phyloP scores from a whole-genome alignment of 2,113 vertebrate genomes.

The Malurus elegans region DNA sequence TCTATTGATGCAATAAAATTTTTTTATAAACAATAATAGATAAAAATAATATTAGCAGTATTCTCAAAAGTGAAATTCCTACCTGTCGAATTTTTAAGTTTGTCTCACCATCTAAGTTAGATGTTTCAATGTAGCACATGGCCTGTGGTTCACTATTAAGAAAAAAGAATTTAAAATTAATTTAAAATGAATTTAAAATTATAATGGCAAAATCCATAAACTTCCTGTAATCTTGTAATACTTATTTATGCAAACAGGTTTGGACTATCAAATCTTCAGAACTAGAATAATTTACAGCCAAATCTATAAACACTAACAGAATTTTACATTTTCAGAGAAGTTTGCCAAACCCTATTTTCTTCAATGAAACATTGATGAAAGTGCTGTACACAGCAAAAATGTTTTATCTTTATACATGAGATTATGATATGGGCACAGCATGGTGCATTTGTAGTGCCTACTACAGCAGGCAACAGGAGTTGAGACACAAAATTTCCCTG shows the following conservation, averaged over 20 bases:
- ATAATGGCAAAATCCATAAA: not conserved
- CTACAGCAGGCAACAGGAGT: not conserved
- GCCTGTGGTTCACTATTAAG: conserved; percentile 92
- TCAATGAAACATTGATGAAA: not conserved
- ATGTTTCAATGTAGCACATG: conserved; percentile 99
- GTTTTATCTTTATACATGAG: not conserved
- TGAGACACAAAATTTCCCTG: not conserved
- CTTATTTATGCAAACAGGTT: not conserved
- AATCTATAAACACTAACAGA: not conserved
- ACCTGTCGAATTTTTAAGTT: conserved; percentile 99
- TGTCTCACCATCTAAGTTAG: conserved; percentile 97
- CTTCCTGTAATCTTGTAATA: not conserved
- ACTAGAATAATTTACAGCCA: not conserved
- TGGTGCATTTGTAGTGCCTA: not conserved
- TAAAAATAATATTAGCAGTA: not conserved
- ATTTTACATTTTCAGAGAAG: conserved; percentile 37
- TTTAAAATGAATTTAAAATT: not conserved
- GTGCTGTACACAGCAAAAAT: not conserved
- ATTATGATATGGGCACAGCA: not conserved
- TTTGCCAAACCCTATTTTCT: not conserved
- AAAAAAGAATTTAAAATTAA: not conserved
- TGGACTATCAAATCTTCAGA: not conserved
- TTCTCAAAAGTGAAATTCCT: conserved; percentile 9
- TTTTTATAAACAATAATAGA: not conserved
- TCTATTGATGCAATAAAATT: not conserved